phyloP scores from a whole-genome alignment of 2,888 invertebrate species.

The Andrena bucephala region DNA sequence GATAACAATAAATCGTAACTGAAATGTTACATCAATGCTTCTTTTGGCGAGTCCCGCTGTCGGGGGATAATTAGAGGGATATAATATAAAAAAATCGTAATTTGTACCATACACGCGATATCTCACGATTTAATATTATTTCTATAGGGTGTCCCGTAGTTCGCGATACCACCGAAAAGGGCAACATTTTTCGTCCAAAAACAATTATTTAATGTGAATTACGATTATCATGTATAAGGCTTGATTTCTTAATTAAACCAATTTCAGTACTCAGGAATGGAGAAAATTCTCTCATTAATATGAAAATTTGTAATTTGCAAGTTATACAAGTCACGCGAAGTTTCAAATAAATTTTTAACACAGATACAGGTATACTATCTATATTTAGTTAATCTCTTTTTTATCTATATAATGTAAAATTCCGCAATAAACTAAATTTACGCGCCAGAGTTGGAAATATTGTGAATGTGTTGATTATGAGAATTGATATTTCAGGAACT shows the following conservation, averaged over 20 bases:
- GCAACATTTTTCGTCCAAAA: background rate
- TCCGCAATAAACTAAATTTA: background rate
- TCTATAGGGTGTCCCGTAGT: slow-evolving; percentile 9
- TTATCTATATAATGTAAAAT: no score
- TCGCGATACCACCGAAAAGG: background rate
- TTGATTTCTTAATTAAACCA: no score
- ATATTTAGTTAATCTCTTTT: no score
- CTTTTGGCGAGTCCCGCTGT: no score
- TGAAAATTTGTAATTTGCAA: no score
- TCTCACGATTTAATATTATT: slow-evolving; percentile 27
- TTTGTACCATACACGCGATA: slow-evolving; percentile 52
- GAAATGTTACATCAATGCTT: no score
- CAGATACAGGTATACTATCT: no score
- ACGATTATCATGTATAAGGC: no score
- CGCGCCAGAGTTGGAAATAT: background rate
- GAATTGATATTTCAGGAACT: background rate
- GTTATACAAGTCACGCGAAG: no score
- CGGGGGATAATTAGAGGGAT: slow-evolving; percentile 4
- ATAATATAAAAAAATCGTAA: slow-evolving; percentile 34
- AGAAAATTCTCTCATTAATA: no score
- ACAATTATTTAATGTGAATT: background rate
- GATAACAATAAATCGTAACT: background rate
- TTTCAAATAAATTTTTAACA: no score
- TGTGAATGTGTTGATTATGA: background rate
- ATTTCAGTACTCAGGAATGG: no score